Evolutionary conservation across 2,797 vertebrate genomes (phyloP).

Genomic region (Oryzias dopingdopingensis): DNA sequence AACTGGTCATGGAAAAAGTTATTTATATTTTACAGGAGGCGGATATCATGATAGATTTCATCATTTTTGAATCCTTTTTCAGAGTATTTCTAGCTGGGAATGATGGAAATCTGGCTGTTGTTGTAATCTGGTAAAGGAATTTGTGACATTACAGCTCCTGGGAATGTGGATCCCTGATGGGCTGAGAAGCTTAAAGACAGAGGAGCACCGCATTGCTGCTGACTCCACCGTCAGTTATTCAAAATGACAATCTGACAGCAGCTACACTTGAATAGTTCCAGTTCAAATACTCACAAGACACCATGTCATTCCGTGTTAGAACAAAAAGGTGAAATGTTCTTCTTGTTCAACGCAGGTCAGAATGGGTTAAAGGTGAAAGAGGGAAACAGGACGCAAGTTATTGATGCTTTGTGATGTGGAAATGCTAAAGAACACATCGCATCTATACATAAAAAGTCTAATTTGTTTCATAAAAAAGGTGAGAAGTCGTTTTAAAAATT

Average conservation of each 20-base stretch:
- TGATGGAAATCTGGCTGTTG: conserved; percentile 21
- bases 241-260: conserved; percentile 1
- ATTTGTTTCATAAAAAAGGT: too few relatives aligned
- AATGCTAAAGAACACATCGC: too few relatives aligned
- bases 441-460: too few relatives aligned
- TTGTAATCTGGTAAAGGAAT: conserved; percentile 35
- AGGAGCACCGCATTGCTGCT: conserved; percentile 24
- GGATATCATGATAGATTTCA: conserved; percentile 8
- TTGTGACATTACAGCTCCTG: conserved; percentile 27
- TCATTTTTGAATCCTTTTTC: conserved; percentile 8
- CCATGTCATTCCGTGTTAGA: background rate
- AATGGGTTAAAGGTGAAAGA: too few relatives aligned
- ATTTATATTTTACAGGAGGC: too few relatives aligned
- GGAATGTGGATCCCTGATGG: conserved; percentile 38
- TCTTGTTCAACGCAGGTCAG: too few relatives aligned
- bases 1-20: background rate
- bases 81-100: conserved; percentile 20
- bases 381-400: too few relatives aligned
- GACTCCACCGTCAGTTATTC: conserved; percentile 17
- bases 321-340: too few relatives aligned
- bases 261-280: conserved; percentile 1
- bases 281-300: background rate
- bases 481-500: too few relatives aligned
- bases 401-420: too few relatives aligned
- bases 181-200: conserved; percentile 37